Evolutionary conservation across 2,797 vertebrate species (phyloP).

Genomic region (Xenopus petersii): DNA sequence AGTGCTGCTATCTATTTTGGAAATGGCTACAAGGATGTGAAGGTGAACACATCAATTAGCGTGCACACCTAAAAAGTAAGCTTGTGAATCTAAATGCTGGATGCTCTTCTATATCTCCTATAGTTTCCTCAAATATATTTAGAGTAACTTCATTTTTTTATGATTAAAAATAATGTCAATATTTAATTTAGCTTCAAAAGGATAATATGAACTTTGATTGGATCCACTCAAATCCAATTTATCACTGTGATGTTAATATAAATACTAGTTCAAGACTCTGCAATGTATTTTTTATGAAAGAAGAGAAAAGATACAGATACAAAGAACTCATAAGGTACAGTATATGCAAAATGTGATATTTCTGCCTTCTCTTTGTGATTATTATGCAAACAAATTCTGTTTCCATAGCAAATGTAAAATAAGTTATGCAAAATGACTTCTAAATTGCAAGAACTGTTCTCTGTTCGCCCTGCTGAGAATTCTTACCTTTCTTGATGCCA

Average conservation of each 20-base stretch:
- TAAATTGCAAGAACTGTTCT: slow-evolving; percentile 24
- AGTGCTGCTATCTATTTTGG: no score
- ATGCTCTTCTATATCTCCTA: no score
- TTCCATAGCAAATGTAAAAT: slow-evolving; percentile 28
- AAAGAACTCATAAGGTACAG: slow-evolving; percentile 1
- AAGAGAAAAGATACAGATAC: not conserved
- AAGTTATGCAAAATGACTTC: slow-evolving; percentile 37
- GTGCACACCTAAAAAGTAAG: no score
- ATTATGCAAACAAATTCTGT: slow-evolving; percentile 43
- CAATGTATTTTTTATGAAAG: not conserved
- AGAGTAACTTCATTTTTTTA: no score
- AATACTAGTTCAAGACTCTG: not conserved
- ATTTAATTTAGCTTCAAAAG: no score
- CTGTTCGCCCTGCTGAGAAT: slow-evolving; percentile 34
- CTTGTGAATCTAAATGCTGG: no score
- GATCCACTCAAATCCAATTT: not conserved
- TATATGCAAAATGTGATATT: not conserved
- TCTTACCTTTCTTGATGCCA: slow-evolving; percentile 22
- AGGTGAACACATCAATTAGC: no score
- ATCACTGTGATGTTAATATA: not conserved
- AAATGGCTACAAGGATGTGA: no score
- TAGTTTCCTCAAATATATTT: no score
- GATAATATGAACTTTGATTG: no score
- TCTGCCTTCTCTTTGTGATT: slow-evolving; percentile 31
- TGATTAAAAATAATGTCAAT: no score